Evolutionary conservation across 2,888 invertebrate species (phyloP).

Genomic region (Idaea aversata): DNA sequence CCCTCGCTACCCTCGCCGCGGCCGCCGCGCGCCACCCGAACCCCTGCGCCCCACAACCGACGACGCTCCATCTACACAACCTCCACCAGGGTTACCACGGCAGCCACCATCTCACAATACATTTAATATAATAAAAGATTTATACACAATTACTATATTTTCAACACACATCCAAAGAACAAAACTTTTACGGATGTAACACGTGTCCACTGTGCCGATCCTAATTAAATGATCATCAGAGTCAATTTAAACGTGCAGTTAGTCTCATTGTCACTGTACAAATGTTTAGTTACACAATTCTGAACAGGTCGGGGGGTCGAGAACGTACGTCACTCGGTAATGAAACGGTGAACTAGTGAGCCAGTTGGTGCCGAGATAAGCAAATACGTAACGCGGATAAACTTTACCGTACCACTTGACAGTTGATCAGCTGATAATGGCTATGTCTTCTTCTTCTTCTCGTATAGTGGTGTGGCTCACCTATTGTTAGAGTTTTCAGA

Average conservation of each 20-base stretch:
- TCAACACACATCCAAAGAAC: not conserved
- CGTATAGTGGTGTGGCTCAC: no score
- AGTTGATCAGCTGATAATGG: not conserved
- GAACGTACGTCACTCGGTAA: constrained; percentile 32
- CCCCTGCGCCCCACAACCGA: constrained; percentile 17
- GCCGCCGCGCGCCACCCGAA: constrained; percentile 31
- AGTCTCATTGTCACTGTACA: not conserved
- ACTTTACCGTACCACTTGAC: not conserved
- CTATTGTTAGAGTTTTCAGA: no score
- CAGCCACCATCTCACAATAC: constrained; percentile 35
- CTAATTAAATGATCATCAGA: not conserved
- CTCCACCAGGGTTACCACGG: constrained; percentile 56
- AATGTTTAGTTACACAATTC: constrained; percentile 34
- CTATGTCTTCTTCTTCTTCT: no score
- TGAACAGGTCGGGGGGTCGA: constrained; percentile 39
- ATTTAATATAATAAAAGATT: constrained; percentile 29
- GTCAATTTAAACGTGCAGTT: not conserved
- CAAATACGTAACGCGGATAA: constrained; percentile 25
- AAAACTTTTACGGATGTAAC: not conserved
- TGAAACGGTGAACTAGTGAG: constrained; percentile 33
- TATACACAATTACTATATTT: constrained; percentile 8
- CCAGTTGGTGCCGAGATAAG: constrained; percentile 30
- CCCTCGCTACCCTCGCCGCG: constrained; percentile 36
- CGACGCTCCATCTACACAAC: constrained; percentile 54
- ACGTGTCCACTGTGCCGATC: not conserved